Conservation (phyloP, 2,797 vertebrate species). For the Scleropages formosus region DNA sequence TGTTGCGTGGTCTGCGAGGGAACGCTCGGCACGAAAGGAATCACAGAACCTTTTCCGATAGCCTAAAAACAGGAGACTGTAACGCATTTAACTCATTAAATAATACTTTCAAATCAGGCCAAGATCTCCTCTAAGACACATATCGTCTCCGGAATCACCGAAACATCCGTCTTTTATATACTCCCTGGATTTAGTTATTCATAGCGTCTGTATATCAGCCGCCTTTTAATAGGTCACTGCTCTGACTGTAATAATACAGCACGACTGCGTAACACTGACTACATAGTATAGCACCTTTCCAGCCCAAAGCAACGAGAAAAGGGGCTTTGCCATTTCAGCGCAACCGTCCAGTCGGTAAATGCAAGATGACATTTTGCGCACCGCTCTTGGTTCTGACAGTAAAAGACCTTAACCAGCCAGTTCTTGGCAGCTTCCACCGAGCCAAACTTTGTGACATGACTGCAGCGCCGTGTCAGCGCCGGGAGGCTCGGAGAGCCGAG, state of each 20-base stretch:
- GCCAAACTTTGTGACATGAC: constrained; percentile 15
- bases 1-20: constrained; percentile 37
- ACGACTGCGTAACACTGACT: constrained; percentile 22
- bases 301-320: constrained; percentile 15
- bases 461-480: neutral
- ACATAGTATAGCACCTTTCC: constrained; percentile 5
- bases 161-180: constrained; percentile 19
- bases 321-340: neutral
- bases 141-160: constrained; percentile 1
- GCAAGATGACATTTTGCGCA: constrained; percentile 1
- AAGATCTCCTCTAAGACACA: constrained; percentile 22
- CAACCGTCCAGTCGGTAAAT: neutral
- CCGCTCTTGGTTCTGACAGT: neutral
- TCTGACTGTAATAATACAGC: constrained; percentile 32
- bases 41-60: constrained; percentile 48
- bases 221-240: constrained; percentile 21
- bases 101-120: constrained; percentile 10
- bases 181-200: constrained; percentile 14
- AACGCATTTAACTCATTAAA: constrained; percentile 20
- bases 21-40: constrained; percentile 44
- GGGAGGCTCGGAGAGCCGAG: neutral
- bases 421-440: neutral
- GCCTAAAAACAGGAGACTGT: constrained; percentile 35
- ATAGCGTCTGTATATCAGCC: constrained; percentile 17
- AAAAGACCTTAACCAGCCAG: neutral